Conservation (phyloP, 2,113 vertebrate genomes). For the Pterocles gutturalis region DNA sequence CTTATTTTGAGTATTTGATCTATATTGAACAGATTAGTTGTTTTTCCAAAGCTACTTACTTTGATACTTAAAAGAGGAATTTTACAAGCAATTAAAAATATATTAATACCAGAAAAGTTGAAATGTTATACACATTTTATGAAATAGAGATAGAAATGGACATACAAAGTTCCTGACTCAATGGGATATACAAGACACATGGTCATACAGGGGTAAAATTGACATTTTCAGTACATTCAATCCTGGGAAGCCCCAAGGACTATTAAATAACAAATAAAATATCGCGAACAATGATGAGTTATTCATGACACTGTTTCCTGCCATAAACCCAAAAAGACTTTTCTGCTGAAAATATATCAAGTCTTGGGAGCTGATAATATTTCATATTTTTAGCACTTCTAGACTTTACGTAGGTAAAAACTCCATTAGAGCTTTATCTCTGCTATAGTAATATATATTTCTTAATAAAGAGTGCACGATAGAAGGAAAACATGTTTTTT, state of each 20-base stretch:
- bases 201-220: not conserved
- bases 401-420: not conserved
- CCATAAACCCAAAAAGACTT: not conserved
- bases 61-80: not conserved
- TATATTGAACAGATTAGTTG: not conserved
- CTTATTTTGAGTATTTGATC: not conserved
- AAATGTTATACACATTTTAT: not conserved
- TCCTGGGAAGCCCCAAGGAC: not conserved
- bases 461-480: not conserved
- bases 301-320: not conserved
- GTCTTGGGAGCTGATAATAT: not conserved
- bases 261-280: constrained; percentile 26
- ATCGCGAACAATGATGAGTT: not conserved
- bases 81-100: not conserved
- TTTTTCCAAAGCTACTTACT: not conserved
- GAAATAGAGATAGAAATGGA: not conserved
- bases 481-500: not conserved
- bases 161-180: not conserved
- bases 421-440: not conserved
- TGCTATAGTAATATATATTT: not conserved
- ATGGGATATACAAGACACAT: not conserved
- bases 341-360: not conserved
- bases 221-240: not conserved
- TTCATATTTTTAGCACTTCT: not conserved
- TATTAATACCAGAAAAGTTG: not conserved